These are phyloP conservation scores for Heteronetta atricapilla DNA, from an alignment of 2,113 vertebrate species.

Conservation along the genomic window DNA sequence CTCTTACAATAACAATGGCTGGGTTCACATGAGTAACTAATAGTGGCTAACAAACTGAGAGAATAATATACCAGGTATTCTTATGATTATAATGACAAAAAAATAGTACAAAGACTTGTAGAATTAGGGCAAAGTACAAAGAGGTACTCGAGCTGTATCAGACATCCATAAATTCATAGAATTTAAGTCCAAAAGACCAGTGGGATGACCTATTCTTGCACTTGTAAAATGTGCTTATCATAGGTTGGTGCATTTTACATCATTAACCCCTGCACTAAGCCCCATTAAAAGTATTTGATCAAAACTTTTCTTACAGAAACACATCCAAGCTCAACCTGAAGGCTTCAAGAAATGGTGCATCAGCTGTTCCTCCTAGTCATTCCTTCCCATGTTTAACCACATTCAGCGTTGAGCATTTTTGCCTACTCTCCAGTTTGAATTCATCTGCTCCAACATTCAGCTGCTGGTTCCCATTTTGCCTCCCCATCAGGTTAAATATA, in stretches of 20 bases:
- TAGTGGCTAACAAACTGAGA: not conserved
- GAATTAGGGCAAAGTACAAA: slow-evolving; percentile 56
- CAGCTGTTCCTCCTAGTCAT: not conserved
- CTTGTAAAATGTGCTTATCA: not conserved
- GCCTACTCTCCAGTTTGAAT: not conserved
- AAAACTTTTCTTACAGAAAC: not conserved
- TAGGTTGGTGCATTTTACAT: not conserved
- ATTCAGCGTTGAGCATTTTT: not conserved
- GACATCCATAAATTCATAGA: slow-evolving; percentile 17
- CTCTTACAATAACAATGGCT: not conserved
- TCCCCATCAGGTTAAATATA: not conserved
- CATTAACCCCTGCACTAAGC: slow-evolving; percentile 23
- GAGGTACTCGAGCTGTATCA: slow-evolving; percentile 38
- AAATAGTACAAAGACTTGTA: slow-evolving; percentile 40
- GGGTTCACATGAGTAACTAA: not conserved
- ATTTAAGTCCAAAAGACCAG: slow-evolving; percentile 22
- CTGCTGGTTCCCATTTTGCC: not conserved
- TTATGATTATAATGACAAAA: slow-evolving; percentile 55
- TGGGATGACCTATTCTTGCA: slow-evolving; percentile 43
- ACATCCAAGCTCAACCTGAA: not conserved
- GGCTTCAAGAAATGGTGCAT: not conserved
- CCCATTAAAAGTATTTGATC: not conserved
- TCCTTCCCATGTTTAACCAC: not conserved
- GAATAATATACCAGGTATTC: slow-evolving; percentile 36
- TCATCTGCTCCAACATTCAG: not conserved